phyloP scores from a whole-genome alignment of 2,113 vertebrate genomes.

The Rousettus leschenaultii region DNA sequence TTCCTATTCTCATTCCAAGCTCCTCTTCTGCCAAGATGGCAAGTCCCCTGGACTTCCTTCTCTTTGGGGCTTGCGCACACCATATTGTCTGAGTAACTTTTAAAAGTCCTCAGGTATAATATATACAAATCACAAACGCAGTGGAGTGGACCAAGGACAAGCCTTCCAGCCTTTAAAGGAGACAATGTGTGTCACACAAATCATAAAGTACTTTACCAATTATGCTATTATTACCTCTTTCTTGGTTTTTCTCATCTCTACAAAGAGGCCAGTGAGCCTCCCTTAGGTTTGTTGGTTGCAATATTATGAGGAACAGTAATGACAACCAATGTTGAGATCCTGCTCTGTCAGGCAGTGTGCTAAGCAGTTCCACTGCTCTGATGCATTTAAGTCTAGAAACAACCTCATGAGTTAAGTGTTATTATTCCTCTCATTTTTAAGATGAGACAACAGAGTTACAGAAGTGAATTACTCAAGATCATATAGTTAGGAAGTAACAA shows the following conservation, averaged over 20 bases:
- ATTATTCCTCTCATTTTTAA: not conserved
- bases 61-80: not conserved
- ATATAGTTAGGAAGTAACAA: not conserved
- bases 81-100: not conserved
- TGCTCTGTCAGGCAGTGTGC: not conserved
- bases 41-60: conserved; percentile 5
- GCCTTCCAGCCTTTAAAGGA: not conserved
- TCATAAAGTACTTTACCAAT: not conserved
- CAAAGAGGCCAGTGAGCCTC: not conserved
- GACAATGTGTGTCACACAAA: not conserved
- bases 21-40: not conserved
- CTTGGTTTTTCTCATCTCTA: not conserved
- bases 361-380: not conserved
- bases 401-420: not conserved
- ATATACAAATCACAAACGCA: not conserved
- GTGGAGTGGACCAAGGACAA: not conserved
- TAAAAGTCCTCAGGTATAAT: not conserved
- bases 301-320: not conserved
- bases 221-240: not conserved
- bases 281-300: not conserved
- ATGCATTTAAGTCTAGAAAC: not conserved
- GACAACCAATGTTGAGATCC: not conserved
- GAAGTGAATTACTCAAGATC: not conserved
- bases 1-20: not conserved
- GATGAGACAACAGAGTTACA: not conserved